Evolutionary conservation across 2,113 vertebrate genomes (phyloP).

Genomic region (Apistogramma diplotaenia): DNA sequence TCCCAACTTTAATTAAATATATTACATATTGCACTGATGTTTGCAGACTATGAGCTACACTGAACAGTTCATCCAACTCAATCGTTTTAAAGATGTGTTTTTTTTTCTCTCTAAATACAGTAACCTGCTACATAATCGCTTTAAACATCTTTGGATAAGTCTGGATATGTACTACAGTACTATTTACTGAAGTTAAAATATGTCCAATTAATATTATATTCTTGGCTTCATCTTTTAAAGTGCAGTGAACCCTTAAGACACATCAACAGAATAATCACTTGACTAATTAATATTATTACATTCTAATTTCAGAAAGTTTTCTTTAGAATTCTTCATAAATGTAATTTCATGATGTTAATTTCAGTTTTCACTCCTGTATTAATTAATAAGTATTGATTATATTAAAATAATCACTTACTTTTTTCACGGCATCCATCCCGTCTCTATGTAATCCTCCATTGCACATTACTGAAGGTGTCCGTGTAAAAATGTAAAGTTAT

Average conservation of each 20-base stretch:
- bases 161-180: not conserved
- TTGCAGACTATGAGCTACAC: not conserved
- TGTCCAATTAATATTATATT: not conserved
- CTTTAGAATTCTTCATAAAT: not conserved
- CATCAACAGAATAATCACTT: not conserved
- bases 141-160: not conserved
- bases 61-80: not conserved
- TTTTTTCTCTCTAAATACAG: no score
- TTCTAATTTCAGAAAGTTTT: not conserved
- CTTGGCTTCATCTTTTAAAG: not conserved
- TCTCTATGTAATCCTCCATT: not conserved
- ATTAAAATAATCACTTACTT: not conserved
- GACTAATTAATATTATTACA: not conserved
- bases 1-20: not conserved
- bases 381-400: not conserved
- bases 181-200: not conserved
- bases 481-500: not conserved
- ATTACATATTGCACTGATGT: not conserved
- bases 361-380: not conserved
- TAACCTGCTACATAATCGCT: not conserved
- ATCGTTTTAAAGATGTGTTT: not conserved
- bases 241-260: no score
- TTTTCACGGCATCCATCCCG: not conserved
- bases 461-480: not conserved
- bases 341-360: not conserved